Evolutionary conservation across 2,797 vertebrate genomes (phyloP).

Genomic region (Xyrichtys novacula): DNA sequence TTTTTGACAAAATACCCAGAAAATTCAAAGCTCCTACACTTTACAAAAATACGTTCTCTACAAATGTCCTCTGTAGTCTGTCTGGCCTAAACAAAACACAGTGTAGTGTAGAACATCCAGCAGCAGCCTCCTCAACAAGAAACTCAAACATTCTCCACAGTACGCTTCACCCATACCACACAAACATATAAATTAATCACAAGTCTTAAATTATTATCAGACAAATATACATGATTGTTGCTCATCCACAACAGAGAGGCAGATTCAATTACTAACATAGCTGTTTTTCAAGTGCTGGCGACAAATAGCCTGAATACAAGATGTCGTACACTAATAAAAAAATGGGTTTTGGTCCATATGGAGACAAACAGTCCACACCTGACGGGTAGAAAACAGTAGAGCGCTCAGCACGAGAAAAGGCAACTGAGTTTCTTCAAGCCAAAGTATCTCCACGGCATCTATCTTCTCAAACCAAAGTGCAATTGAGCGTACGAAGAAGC

Average conservation of each 20-base stretch:
- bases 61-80: constrained; percentile 93
- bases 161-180: constrained; percentile 87
- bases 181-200: constrained; percentile 96
- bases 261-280: constrained; percentile 88
- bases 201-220: constrained; percentile 96
- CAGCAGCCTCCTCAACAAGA: constrained; percentile 89
- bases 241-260: constrained; percentile 85
- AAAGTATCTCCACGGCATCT: constrained; percentile 74
- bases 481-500: constrained; percentile 88
- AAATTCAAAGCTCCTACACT: constrained; percentile 96
- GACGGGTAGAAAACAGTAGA: constrained; percentile 87
- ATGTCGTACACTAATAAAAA: constrained; percentile 70
- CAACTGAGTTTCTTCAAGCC: constrained; percentile 87
- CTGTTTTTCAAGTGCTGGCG: constrained; percentile 86
- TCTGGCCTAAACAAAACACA: constrained; percentile 90
- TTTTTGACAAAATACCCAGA: constrained; percentile 99
- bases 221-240: constrained; percentile 93
- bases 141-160: constrained; percentile 84
- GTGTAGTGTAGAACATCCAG: constrained; percentile 87
- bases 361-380: constrained; percentile 80
- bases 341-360: constrained; percentile 91
- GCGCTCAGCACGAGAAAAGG: constrained; percentile 87
- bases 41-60: constrained; percentile 99
- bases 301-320: constrained; percentile 81
- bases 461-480: constrained; percentile 94